Evolutionary conservation across 2,113 vertebrate species (phyloP), one percentile per base, ranked within the genome.

Genomic region (Verasper variegatus): DNA sequence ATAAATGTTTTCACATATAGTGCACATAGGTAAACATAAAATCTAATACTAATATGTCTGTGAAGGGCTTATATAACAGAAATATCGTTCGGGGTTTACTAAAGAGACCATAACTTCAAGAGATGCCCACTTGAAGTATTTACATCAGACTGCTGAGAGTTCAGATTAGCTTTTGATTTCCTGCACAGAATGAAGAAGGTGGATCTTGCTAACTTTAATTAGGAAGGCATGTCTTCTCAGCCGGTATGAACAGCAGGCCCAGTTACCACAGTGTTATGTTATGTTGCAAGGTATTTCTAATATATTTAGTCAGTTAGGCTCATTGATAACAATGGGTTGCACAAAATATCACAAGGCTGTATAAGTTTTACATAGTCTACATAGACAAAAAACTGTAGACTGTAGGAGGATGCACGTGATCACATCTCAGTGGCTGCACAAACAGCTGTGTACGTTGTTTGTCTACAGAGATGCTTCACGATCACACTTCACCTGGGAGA

Each of bases 401-500:
- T 78, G 35, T 68, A 73, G 58, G 31, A 65, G 47, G 61, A 69
- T n/a, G 64, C 55, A 52, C 40, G 68, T 81, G 58, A 57, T 80
- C 35, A 57, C 21, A 64, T 69, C 54, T 52, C 80, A 62, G 69
- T 70, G 55, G 54, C 55, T 68, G 63, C 47, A 75, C 23, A 64
- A 89, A 57, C 83, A 91, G 82, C 77, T 86, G 63, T 40, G 11
- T 81, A 47, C 0, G 55, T 51, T 80, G 24, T 52, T 47, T 47
- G 56, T 78, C 47, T 62, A 15, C 45, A 63, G 27, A 65, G 73
- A 80, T 58, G 74, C 88, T 66, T 87, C 69, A 62, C 40, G 42
- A 60, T 49, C 42, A 47, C 23, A 66, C 49, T 60, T 55, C 65
- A 83, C 63, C 63, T 65, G 59, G 76, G 58, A 72, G 59, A 87